phyloP scores from a whole-genome alignment of 92 coral and sea anemone species.

The Bergia puertoricense region DNA sequence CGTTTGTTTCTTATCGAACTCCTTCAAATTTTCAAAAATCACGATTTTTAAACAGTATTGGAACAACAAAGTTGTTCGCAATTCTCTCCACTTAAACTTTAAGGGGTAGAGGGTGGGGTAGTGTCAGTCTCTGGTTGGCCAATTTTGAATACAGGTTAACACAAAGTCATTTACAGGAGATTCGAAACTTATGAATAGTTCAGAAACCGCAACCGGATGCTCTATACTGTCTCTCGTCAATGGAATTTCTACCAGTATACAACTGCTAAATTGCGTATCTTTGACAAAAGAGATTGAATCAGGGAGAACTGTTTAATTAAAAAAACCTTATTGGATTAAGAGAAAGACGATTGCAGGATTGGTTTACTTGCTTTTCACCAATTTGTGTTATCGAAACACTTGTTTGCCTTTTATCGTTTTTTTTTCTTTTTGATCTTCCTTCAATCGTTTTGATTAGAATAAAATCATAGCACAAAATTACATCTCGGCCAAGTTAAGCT shows the following conservation, averaged over 20 bases:
- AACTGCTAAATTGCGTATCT: not conserved
- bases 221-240: not conserved
- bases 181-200: not conserved
- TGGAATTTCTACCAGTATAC: not conserved
- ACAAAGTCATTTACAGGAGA: conserved; percentile 3
- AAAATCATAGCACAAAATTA: too few species aligned
- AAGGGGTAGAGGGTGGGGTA: not conserved
- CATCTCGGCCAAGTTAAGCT: not conserved
- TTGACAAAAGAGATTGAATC: not conserved
- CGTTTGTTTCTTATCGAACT: too few species aligned
- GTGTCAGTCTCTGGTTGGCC: not conserved
- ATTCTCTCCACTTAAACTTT: not conserved
- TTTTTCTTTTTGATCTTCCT: too few species aligned
- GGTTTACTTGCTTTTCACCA: not conserved
- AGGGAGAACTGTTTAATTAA: not conserved
- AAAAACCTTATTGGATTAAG: not conserved
- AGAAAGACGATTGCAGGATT: not conserved
- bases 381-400: not conserved
- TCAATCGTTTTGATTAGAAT: not conserved
- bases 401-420: not conserved
- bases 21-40: not conserved
- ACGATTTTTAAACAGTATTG: not conserved
- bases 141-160: not conserved
- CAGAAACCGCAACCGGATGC: not conserved
- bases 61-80: too few species aligned